phyloP scores from a whole-genome alignment of 2,888 invertebrate genomes.

The Bombylius major region DNA sequence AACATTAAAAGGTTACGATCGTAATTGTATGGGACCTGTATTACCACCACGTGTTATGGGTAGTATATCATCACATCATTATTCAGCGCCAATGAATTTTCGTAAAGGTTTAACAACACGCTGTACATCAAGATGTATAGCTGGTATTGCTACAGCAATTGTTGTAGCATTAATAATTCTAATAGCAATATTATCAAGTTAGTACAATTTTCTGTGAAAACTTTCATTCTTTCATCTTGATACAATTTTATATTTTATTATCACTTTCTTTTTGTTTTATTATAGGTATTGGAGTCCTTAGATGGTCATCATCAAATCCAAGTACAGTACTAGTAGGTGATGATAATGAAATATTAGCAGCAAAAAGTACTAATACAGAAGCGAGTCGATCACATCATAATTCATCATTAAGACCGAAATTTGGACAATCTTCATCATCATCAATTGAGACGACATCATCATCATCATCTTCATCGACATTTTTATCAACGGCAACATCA shows the following conservation, averaged over 20 bases:
- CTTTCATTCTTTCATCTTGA: not conserved
- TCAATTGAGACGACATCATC: conserved; percentile 43
- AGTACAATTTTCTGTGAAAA: not conserved
- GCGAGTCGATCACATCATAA: conserved; percentile 57
- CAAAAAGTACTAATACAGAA: conserved; percentile 57
- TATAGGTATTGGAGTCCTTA: conserved; percentile 67
- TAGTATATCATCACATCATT: conserved; percentile 53
- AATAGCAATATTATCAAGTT: conserved; percentile 78
- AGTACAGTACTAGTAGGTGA: conserved; percentile 77
- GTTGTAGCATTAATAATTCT: conserved; percentile 71
- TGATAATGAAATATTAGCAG: conserved; percentile 52
- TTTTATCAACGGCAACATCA: conserved; percentile 44
- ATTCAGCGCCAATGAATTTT: conserved; percentile 73
- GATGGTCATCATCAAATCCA: conserved; percentile 71
- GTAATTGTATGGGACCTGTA: conserved; percentile 57
- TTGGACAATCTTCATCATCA: conserved; percentile 31
- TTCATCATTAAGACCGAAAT: conserved; percentile 48
- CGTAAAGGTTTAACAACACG: conserved; percentile 72
- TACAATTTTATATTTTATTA: not conserved
- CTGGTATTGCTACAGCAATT: conserved; percentile 74
- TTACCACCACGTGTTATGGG: conserved; percentile 53
- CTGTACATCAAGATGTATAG: conserved; percentile 88
- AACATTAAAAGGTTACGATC: conserved; percentile 44
- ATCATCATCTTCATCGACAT: conserved; percentile 47
- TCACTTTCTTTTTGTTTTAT: conserved; percentile 18